A percentile compares a stretch with the other conserved stretches of the same genome.
These are phyloP conservation scores for Bombus impatiens DNA, from an alignment of 1,140 invertebrate species.

Conservation along the genomic window DNA sequence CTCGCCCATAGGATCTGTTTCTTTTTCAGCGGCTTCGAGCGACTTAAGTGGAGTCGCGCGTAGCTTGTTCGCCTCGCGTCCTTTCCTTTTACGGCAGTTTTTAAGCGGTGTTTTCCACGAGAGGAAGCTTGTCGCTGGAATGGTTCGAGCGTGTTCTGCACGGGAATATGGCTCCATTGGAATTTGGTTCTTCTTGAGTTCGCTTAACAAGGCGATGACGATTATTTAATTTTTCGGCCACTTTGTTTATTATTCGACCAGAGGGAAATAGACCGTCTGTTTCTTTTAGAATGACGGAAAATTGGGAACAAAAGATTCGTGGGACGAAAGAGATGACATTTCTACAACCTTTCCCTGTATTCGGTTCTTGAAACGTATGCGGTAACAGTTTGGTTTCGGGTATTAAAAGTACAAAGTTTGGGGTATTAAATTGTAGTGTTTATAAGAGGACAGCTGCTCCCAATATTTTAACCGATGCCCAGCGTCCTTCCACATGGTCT, in stretches of 20 bases:
- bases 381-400: not conserved
- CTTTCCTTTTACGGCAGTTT: conserved; percentile 16
- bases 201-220: not conserved
- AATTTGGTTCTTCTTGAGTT: not conserved
- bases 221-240: not conserved
- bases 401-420: conserved; percentile 20
- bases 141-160: not conserved
- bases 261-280: not conserved
- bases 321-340: not conserved
- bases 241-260: not conserved
- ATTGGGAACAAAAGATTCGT: not conserved
- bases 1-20: conserved; percentile 9
- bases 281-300: not conserved
- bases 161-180: conserved; percentile 10
- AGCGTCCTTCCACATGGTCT: conserved; percentile 42
- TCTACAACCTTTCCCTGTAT: not conserved
- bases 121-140: not conserved
- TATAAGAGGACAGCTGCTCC: conserved; percentile 53
- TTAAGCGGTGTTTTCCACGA: conserved; percentile 19
- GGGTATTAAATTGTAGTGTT: conserved; percentile 44
- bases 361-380: not conserved
- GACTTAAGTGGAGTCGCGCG: conserved; percentile 40
- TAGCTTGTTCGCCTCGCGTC: conserved; percentile 1
- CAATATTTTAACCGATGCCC: conserved; percentile 56
- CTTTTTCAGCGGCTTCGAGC: conserved; percentile 31